These are phyloP conservation scores for Tachina fera DNA, from an alignment of 2,888 invertebrate species.

Conservation along the genomic window DNA sequence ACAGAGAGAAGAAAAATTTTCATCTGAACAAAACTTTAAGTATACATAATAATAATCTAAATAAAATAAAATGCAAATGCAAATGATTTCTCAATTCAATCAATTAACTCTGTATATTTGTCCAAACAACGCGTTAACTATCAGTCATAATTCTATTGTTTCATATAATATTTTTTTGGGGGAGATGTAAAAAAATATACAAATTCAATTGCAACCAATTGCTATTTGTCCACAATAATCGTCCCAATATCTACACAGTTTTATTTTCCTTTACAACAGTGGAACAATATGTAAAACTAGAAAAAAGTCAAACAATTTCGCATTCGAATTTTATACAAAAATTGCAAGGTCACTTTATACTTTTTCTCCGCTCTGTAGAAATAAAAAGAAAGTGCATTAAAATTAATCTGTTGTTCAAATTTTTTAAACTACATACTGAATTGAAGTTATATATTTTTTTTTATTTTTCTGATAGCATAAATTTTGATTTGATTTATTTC, in stretches of 20 bases:
- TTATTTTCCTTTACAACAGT: conserved; percentile 19
- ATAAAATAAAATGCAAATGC: conserved; percentile 49
- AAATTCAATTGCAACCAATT: conserved; percentile 43
- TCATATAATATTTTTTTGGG: conserved; percentile 47
- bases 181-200: conserved; percentile 55
- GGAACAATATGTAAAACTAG: neutral
- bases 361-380: no score
- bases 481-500: no score
- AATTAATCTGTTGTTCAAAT: no score
- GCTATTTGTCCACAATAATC: conserved; percentile 54
- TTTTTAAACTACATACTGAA: no score
- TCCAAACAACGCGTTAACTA: conserved; percentile 60
- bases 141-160: conserved; percentile 61
- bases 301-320: neutral
- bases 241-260: conserved; percentile 32
- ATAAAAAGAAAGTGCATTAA: no score
- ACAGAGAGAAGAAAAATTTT: conserved; percentile 82
- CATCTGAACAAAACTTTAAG: conserved; percentile 82
- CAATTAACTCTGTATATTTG: conserved; percentile 64
- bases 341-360: no score
- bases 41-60: conserved; percentile 75
- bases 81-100: conserved; percentile 63
- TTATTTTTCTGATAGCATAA: no score
- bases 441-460: no score
- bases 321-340: no score